Conservation (phyloP, 2,113 vertebrate genomes). For the Trogon surrucura region DNA sequence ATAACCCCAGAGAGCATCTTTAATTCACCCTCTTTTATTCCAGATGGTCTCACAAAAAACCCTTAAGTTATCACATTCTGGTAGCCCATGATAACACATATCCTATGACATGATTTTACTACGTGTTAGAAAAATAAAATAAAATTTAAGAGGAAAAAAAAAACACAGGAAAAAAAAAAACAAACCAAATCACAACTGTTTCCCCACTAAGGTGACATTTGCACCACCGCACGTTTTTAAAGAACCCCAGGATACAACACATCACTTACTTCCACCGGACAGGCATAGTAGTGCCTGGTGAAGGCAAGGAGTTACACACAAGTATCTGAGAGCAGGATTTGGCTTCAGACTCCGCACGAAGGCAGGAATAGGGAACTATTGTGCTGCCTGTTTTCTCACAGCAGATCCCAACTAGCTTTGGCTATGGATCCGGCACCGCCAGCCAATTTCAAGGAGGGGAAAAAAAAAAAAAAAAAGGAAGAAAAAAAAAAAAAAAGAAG, state of each 20-base stretch:
- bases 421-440: slow-evolving; percentile 26
- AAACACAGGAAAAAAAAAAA: not conserved
- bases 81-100: slow-evolving; percentile 28
- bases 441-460: slow-evolving; percentile 60
- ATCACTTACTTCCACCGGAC: slow-evolving; percentile 23
- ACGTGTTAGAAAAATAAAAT: not conserved
- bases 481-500: not conserved
- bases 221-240: not conserved
- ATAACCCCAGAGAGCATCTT: slow-evolving; percentile 63
- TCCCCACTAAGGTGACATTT: not conserved
- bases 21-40: slow-evolving; percentile 63
- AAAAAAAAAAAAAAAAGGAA: not conserved
- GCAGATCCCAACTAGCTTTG: slow-evolving; percentile 66
- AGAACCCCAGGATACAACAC: not conserved
- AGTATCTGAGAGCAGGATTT: slow-evolving; percentile 58
- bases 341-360: slow-evolving; percentile 39
- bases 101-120: not conserved
- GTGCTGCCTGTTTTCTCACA: slow-evolving; percentile 56
- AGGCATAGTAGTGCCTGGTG: slow-evolving; percentile 21
- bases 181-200: not conserved
- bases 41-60: slow-evolving; percentile 48
- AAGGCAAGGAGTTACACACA: slow-evolving; percentile 37
- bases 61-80: slow-evolving; percentile 35
- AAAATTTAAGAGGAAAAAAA: not conserved
- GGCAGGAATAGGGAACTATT: slow-evolving; percentile 46